Evolutionary conservation across 2,113 vertebrate species (phyloP).

Genomic region (Prunella fulvescens): DNA sequence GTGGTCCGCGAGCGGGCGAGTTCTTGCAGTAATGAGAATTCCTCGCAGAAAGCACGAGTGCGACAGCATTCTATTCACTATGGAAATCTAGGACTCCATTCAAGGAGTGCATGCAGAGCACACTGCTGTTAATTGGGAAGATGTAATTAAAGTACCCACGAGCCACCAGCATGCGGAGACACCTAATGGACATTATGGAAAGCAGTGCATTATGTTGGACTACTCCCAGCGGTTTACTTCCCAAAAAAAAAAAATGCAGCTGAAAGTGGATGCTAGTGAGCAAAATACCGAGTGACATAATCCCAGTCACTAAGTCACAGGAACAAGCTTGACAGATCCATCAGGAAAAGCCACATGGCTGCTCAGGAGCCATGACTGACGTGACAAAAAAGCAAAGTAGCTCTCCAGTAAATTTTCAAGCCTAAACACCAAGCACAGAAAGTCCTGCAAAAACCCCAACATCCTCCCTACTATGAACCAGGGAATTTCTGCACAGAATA

Average conservation of each 20-base stretch:
- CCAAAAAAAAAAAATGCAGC: not conserved
- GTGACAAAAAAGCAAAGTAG: not conserved
- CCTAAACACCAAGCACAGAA: not conserved
- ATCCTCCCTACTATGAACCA: not conserved
- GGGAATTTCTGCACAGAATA: not conserved
- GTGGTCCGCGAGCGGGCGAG: not conserved
- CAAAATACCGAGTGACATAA: rapidly evolving
- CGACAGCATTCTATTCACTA: not conserved
- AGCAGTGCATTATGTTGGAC: not conserved
- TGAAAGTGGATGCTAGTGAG: not conserved
- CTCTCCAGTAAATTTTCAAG: not conserved
- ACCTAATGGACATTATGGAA: constrained; percentile 14
- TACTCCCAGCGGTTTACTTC: not conserved
- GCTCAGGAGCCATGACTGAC: not conserved
- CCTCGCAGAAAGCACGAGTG: not conserved
- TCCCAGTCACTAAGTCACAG: not conserved
- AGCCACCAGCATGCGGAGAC: constrained; percentile 16
- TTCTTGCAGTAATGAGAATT: not conserved
- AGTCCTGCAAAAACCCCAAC: not conserved
- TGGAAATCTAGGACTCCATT: constrained; percentile 14
- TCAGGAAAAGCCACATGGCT: not conserved
- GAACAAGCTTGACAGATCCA: not conserved
- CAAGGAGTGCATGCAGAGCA: not conserved
- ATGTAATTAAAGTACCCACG: constrained; percentile 3
- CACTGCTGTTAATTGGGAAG: not conserved